Percentiles rank a stretch among this genome's conserved stretches.
These are phyloP conservation scores for Mechanitis messenoides DNA, from an alignment of 2,888 invertebrate genomes.

Conservation along the genomic window DNA sequence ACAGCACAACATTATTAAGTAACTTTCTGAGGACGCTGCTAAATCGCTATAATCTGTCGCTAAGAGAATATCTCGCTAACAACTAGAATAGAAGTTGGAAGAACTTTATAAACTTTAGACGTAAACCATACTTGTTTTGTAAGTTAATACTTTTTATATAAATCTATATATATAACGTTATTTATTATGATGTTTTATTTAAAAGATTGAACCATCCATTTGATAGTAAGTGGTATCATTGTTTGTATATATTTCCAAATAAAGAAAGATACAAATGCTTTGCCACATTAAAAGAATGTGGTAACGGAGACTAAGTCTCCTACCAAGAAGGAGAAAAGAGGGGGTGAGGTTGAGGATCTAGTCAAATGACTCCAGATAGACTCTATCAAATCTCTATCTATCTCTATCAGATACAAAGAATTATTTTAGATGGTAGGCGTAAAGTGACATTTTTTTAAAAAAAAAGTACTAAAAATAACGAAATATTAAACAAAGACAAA, in stretches of 20 bases:
- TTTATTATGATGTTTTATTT: background rate
- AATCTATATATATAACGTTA: background rate
- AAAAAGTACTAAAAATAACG: background rate
- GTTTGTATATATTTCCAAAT: no score
- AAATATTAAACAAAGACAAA: background rate
- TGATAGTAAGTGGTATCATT: no score
- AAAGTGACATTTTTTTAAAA: background rate
- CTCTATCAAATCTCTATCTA: background rate
- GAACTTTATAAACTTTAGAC: conserved; percentile 3
- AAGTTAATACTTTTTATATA: background rate
- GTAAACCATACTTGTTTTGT: background rate
- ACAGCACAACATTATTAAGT: background rate
- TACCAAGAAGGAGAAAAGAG: no score
- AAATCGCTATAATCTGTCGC: conserved; percentile 1
- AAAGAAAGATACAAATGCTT: no score
- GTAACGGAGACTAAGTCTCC: no score
- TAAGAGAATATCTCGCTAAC: background rate
- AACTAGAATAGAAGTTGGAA: background rate
- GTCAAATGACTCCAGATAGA: background rate
- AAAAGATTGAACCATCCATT: no score
- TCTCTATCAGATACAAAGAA: no score
- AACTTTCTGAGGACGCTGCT: background rate
- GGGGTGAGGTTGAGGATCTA: no score
- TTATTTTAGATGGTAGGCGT: no score
- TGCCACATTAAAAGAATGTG: no score